These are phyloP conservation scores for Trichosurus vulpecula DNA, from an alignment of 2,797 vertebrate genomes.

Conservation along the genomic window DNA sequence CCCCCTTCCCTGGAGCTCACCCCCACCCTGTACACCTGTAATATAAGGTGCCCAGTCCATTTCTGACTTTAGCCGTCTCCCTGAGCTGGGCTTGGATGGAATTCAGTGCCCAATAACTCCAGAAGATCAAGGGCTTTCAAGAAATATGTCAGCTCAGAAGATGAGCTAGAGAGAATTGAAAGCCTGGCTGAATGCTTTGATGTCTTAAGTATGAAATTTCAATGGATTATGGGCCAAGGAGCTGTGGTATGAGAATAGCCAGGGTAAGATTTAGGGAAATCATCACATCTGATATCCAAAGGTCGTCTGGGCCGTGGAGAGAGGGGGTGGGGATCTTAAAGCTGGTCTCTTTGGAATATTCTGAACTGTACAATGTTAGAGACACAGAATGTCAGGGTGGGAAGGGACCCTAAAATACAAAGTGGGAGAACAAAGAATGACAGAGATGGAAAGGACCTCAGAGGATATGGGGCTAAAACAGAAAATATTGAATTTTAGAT, in stretches of 20 bases:
- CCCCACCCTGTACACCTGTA: slow-evolving; percentile 22
- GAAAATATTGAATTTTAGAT: neutral
- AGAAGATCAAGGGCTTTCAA: slow-evolving; percentile 77
- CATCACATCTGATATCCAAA: slow-evolving; percentile 57
- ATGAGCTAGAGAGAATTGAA: slow-evolving; percentile 82
- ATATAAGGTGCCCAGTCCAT: slow-evolving; percentile 26
- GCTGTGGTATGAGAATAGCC: slow-evolving; percentile 67
- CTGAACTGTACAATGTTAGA: neutral
- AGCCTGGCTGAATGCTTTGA: slow-evolving; percentile 82
- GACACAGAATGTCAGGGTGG: neutral
- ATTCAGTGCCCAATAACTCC: slow-evolving; percentile 75
- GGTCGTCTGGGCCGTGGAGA: slow-evolving; percentile 15
- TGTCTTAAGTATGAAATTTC: slow-evolving; percentile 83
- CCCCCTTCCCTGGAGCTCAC: neutral
- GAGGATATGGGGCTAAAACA: neutral
- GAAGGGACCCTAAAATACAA: neutral
- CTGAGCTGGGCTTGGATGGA: slow-evolving; percentile 65
- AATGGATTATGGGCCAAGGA: slow-evolving; percentile 71
- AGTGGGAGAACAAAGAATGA: neutral
- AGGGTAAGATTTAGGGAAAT: slow-evolving; percentile 75
- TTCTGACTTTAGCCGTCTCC: slow-evolving; percentile 62
- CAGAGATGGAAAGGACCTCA: neutral
- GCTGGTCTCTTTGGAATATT: neutral
- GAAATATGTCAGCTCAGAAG: slow-evolving; percentile 81
- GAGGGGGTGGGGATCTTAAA: neutral